phyloP scores from a whole-genome alignment of 2,113 vertebrate genomes.

The Panthera leo region DNA sequence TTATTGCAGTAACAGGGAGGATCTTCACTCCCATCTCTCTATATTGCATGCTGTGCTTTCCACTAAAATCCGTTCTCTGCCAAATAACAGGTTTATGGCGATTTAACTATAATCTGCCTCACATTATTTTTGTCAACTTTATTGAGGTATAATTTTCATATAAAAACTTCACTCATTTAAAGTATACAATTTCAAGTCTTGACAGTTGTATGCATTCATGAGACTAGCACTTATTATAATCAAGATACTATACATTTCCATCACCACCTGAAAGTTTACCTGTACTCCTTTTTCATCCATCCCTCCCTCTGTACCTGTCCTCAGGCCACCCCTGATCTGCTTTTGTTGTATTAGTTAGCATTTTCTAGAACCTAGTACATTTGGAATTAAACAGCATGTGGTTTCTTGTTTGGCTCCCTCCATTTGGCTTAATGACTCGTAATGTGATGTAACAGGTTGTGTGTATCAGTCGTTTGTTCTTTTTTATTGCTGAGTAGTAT shows the following conservation, averaged over 20 bases:
- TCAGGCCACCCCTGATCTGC: not conserved
- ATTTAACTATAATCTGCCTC: not conserved
- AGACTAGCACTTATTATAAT: not conserved
- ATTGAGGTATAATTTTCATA: not conserved
- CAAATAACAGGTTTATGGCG: not conserved
- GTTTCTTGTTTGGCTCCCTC: not conserved
- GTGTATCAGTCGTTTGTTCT: not conserved
- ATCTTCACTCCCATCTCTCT: not conserved
- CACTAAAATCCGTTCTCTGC: not conserved
- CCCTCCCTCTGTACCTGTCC: not conserved
- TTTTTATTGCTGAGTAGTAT: not conserved
- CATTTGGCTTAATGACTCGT: not conserved
- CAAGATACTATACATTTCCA: not conserved
- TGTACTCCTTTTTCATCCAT: not conserved
- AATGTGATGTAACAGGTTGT: not conserved
- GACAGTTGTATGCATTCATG: not conserved
- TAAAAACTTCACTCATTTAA: not conserved
- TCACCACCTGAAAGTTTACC: not conserved
- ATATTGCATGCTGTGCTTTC: not conserved
- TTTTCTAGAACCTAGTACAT: slow-evolving; percentile 22
- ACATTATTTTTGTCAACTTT: slow-evolving; percentile 21
- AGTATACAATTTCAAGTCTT: not conserved
- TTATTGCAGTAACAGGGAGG: not conserved
- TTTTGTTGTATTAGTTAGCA: not conserved
- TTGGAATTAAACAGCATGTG: not conserved